A percentile compares a stretch with the other conserved stretches of the same genome.
Evolutionary conservation across 2,113 vertebrate species (phyloP).

Genomic region (Peromyscus leucopus): DNA sequence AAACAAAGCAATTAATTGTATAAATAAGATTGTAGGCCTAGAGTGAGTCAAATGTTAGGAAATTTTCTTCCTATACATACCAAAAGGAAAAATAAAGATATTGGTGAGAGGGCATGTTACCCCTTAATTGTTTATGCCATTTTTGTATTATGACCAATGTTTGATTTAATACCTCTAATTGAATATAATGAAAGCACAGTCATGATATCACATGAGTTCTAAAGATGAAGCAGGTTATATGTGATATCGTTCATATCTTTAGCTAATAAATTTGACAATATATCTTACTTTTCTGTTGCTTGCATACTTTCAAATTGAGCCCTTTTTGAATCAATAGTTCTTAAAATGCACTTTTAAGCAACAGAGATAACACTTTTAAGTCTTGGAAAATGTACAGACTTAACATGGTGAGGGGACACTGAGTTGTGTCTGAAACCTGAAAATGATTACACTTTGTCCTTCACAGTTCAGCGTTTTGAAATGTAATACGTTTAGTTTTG

Average conservation of each 20-base stretch:
- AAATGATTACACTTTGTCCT: neutral
- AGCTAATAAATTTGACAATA: neutral
- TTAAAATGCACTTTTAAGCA: constrained; percentile 24
- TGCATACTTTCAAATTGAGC: neutral
- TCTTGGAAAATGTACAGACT: constrained; percentile 15
- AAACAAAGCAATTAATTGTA: neutral
- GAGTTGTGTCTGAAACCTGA: constrained; percentile 20
- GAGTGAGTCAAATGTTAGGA: neutral
- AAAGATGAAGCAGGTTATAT: neutral
- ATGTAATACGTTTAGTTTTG: constrained; percentile 9
- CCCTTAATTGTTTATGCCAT: no score
- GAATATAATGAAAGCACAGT: neutral
- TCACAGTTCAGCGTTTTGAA: constrained; percentile 12
- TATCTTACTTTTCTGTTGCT: neutral
- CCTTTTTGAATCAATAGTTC: neutral
- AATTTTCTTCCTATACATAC: neutral
- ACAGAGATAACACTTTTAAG: constrained; percentile 38
- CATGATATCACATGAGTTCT: neutral
- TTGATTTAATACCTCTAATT: constrained; percentile 27
- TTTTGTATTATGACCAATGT: neutral
- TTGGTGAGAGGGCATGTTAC: no score
- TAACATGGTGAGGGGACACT: neutral
- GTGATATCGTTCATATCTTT: constrained; percentile 3
- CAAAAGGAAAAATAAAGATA: neutral
- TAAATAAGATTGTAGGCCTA: neutral